phyloP scores from a whole-genome alignment of 2,888 invertebrate genomes.

The Empis stercorea region DNA sequence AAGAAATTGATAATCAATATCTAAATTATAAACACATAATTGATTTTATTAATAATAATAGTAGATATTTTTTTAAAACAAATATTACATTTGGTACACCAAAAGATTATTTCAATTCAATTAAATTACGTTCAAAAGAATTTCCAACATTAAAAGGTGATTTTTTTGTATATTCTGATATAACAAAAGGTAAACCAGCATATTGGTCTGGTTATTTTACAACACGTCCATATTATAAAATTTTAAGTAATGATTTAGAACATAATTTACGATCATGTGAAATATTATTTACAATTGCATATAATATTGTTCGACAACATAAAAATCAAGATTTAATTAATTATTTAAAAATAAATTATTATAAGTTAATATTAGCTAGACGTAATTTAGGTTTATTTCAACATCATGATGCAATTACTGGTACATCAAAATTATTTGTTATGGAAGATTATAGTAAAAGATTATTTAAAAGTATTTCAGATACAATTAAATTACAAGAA shows the following conservation, averaged over 20 bases:
- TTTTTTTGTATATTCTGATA: conserved; percentile 94
- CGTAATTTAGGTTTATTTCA: conserved; percentile 84
- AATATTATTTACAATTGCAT: conserved; percentile 70
- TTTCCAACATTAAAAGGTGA: conserved; percentile 82
- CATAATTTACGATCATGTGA: conserved; percentile 69
- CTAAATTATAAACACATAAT: conserved; percentile 81
- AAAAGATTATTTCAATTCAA: conserved; percentile 72
- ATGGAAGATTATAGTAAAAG: conserved; percentile 89
- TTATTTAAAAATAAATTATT: conserved; percentile 68
- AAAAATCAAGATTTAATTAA: conserved; percentile 47
- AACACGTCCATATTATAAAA: conserved; percentile 74
- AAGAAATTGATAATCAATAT: conserved; percentile 93
- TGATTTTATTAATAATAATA: conserved; percentile 72
- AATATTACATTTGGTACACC: conserved; percentile 84
- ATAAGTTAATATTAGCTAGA: conserved; percentile 65
- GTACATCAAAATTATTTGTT: conserved; percentile 82
- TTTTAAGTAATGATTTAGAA: conserved; percentile 72
- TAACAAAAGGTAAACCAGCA: conserved; percentile 80
- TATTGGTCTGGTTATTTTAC: conserved; percentile 98
- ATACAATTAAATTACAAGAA: conserved; percentile 64
- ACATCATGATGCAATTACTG: conserved; percentile 96
- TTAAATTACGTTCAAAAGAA: conserved; percentile 48
- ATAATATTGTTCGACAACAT: conserved; percentile 57
- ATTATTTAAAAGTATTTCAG: conserved; percentile 68
- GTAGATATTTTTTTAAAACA: conserved; percentile 51